Base-by-base conservation (phyloP, 2,888 invertebrate genomes). In the Syrphus vitripennis region DNA sequence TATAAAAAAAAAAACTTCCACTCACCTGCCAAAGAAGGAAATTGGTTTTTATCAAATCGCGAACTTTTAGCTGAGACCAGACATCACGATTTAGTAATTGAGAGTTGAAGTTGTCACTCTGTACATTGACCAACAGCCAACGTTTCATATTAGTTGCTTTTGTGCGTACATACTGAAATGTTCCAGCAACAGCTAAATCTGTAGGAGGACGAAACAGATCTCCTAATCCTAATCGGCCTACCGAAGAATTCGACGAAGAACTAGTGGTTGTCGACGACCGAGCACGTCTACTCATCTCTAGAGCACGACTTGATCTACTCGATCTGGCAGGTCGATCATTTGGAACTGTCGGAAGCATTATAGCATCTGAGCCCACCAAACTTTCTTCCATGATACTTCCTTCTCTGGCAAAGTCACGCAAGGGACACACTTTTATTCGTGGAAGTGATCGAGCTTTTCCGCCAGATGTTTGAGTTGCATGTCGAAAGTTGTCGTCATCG, bases 101-200 rank as follows among this genome's bases (percentile, higher is more conserved):
- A 88, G 95, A 96, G 24, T 94, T 92, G 90, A 96, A 96, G 88
- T 94, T 93, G 26, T 94, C 94, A 90, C 95, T 94, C 90, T 96
- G 96, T 9, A 96, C 93, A 90, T 96, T 96, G 0, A 96, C 95
- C 88, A 96, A 92, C 26, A 96, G 90, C 96, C 96, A 96, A 76
- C 94, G 94, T 88, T 94, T 94, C 16, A 93, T 91, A 4, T 91
- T 89, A 87, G 94, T 93, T 76, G 95, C 93, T 59, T 92, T 92
- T 71, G 94, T 94, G 26, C 95, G 93, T 0, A 94, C 94, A 69
- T 92, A 91, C 26, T 93, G 90, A 78, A 95, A 94, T 5, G 94
- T 93, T 14, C 95, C 95, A 78, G 94, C 92, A 89, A 93, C 94
- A 31, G 95, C 93, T 53, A 96, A 92, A 89, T 95, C 95, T 75